Evolutionary conservation across 2,797 vertebrate species (phyloP).

Genomic region (Antennarius maculatus): DNA sequence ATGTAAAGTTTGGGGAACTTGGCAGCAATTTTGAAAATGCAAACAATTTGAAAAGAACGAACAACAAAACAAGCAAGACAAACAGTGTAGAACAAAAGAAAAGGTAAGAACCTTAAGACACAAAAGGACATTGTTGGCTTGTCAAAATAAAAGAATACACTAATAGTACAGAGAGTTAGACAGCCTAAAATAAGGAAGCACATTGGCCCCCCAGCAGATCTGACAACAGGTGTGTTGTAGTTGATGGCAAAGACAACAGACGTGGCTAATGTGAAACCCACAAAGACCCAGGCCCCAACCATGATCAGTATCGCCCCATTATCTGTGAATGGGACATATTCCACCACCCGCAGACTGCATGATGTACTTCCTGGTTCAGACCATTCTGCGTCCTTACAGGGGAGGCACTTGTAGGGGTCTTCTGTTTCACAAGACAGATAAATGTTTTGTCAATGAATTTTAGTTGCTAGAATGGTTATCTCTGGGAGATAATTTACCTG

Average conservation of each 20-base stretch:
- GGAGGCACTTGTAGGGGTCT: neutral
- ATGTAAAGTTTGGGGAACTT: constrained; percentile 71
- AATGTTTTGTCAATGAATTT: too few species aligned
- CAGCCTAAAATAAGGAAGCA: constrained; percentile 87
- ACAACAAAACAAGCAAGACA: constrained; percentile 85
- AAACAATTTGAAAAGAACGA: constrained; percentile 86
- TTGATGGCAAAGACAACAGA: constrained; percentile 77
- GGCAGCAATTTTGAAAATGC: constrained; percentile 86
- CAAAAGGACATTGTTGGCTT: too few species aligned
- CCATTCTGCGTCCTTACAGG: constrained; percentile 81
- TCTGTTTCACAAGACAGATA: neutral
- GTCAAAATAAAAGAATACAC: constrained; percentile 82
- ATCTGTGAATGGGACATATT: constrained; percentile 77
- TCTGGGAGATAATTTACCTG: constrained; percentile 40
- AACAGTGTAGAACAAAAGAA: constrained; percentile 73
- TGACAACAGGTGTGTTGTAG: constrained; percentile 84
- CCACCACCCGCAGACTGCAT: constrained; percentile 73
- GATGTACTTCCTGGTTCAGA: constrained; percentile 72
- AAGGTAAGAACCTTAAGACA: constrained; percentile 50
- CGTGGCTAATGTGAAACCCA: constrained; percentile 66
- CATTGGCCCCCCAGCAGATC: constrained; percentile 84
- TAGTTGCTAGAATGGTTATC: too few species aligned
- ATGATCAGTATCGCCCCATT: constrained; percentile 68
- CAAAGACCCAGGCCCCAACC: constrained; percentile 39
- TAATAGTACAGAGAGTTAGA: constrained; percentile 68